phyloP scores from a whole-genome alignment of 2,113 vertebrate species.

The Corvus moneduloides region DNA sequence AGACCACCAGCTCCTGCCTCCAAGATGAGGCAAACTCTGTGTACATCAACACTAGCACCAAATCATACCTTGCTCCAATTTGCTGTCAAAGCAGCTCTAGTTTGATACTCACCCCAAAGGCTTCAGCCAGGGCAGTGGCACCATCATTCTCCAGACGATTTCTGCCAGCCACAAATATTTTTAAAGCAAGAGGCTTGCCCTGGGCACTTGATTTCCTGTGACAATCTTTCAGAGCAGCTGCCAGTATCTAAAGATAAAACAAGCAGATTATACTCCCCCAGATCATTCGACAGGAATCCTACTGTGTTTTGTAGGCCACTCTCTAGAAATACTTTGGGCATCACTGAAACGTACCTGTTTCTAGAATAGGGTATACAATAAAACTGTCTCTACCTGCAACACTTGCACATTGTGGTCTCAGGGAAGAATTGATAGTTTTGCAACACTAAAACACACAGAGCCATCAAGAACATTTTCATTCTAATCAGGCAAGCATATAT shows the following conservation, averaged over 20 bases:
- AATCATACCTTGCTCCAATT: background rate
- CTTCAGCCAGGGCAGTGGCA: slow-evolving; percentile 91
- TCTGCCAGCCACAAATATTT: slow-evolving; percentile 92
- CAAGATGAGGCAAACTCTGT: background rate
- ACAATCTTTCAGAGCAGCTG: slow-evolving; percentile 86
- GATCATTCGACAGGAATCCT: background rate
- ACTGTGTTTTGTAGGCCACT: background rate
- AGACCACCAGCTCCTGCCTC: background rate
- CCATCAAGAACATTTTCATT: background rate
- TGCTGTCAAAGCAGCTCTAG: background rate
- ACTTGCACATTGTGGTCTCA: background rate
- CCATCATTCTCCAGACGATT: slow-evolving; percentile 97
- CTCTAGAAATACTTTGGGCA: background rate
- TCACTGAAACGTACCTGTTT: background rate
- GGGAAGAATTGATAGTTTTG: background rate
- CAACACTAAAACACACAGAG: background rate
- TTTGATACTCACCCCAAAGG: slow-evolving; percentile 86
- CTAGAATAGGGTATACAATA: background rate
- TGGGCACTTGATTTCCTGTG: slow-evolving; percentile 81
- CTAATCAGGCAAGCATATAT: background rate
- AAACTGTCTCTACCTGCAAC: background rate
- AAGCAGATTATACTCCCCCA: background rate
- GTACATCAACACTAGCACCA: background rate
- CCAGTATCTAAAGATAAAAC: slow-evolving; percentile 83
- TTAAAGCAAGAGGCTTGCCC: slow-evolving; percentile 85